Evolutionary conservation across 2,113 vertebrate genomes (phyloP).

Genomic region (Toxotes chatareus): DNA sequence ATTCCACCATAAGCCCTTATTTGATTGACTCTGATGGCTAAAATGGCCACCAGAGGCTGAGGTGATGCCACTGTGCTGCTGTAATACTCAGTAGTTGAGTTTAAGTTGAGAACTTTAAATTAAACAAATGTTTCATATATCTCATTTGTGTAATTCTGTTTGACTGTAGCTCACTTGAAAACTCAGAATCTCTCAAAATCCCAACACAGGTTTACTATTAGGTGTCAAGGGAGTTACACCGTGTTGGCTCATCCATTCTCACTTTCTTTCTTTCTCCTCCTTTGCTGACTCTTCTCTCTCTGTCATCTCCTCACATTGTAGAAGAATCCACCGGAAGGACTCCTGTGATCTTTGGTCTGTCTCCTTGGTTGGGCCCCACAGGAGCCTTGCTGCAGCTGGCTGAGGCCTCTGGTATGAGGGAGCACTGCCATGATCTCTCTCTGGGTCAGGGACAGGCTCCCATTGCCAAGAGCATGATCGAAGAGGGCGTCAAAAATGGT

Average conservation of each 20-base stretch:
- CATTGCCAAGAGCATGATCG: constrained; percentile 84
- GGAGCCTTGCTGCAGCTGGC: constrained; percentile 84
- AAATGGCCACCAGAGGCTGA: constrained; percentile 47
- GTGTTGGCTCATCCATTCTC: constrained; percentile 31
- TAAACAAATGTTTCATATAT: background rate
- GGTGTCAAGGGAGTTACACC: constrained; percentile 8
- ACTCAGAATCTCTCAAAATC: background rate
- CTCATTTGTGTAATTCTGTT: constrained; percentile 1
- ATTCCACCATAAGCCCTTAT: constrained; percentile 28
- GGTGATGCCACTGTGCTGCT: background rate
- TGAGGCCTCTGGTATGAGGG: constrained; percentile 82
- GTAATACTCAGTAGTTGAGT: background rate
- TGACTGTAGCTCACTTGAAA: background rate
- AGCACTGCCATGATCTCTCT: constrained; percentile 83
- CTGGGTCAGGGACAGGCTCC: constrained; percentile 88
- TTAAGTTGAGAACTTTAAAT: background rate
- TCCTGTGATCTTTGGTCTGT: constrained; percentile 87
- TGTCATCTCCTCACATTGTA: constrained; percentile 78
- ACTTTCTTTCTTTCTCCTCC: background rate
- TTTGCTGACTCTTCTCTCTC: background rate
- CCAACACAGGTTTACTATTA: background rate
- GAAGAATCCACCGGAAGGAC: constrained; percentile 83
- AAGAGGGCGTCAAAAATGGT: constrained; percentile 84
- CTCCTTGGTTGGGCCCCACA: constrained; percentile 86
- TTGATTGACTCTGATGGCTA: constrained; percentile 53